Percentiles rank a stretch among this genome's conserved stretches.
Conservation (phyloP, 1,140 invertebrate species). For the Copidosoma floridanum region DNA sequence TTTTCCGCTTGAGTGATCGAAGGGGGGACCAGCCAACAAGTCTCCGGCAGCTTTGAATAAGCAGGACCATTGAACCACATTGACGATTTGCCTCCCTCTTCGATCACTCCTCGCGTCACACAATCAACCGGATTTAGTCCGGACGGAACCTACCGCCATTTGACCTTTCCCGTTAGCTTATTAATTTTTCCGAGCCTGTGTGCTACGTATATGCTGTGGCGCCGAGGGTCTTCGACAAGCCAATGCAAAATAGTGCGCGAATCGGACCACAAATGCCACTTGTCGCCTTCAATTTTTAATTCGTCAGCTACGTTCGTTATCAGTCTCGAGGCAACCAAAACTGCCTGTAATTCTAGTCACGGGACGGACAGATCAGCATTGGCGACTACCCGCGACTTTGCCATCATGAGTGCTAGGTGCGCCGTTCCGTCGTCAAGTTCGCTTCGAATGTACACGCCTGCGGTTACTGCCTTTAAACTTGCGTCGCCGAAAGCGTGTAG, state of each 20-base stretch:
- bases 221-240: background rate
- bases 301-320: background rate
- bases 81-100: background rate
- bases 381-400: background rate
- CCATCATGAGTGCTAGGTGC: background rate
- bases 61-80: background rate
- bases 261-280: background rate
- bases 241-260: background rate
- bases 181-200: background rate
- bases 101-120: background rate
- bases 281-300: background rate
- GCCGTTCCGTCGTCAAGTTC: background rate
- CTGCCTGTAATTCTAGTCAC: slow-evolving; percentile 1
- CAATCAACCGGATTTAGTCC: background rate
- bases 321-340: background rate
- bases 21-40: background rate
- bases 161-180: background rate
- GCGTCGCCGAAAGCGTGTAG: slow-evolving; percentile 43
- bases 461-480: slow-evolving; percentile 36
- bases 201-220: background rate
- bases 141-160: background rate
- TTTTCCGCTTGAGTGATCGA: background rate
- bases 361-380: background rate
- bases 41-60: background rate
- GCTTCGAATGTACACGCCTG: slow-evolving; percentile 34